phyloP scores from a whole-genome alignment of 1,140 invertebrate species.

The Brachionus sp. region DNA sequence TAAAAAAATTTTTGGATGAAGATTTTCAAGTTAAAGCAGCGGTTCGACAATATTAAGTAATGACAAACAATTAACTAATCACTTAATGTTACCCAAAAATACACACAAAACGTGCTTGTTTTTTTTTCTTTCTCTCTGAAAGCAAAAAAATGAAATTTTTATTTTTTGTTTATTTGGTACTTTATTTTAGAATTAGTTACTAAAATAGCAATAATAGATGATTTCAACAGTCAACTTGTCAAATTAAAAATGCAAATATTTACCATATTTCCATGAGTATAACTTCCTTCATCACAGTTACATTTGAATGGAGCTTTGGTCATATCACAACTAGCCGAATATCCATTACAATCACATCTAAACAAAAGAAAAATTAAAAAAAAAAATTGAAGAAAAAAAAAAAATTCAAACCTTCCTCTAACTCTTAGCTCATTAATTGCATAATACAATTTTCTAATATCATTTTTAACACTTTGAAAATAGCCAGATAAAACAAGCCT shows the following conservation, averaged over 20 bases:
- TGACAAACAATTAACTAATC: too few species aligned
- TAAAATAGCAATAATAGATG: too few species aligned
- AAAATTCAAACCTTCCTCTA: slow-evolving; percentile 71
- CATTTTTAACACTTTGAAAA: slow-evolving; percentile 4
- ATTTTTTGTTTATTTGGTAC: too few species aligned
- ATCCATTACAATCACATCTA: slow-evolving; percentile 58
- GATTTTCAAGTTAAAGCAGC: too few species aligned
- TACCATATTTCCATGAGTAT: slow-evolving; percentile 56
- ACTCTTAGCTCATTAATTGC: slow-evolving; percentile 98
- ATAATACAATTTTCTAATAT: slow-evolving; percentile 68
- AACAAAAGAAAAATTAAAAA: neutral
- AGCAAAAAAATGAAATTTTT: too few species aligned
- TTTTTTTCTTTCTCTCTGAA: too few species aligned
- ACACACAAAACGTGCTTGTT: too few species aligned
- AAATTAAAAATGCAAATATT: slow-evolving; percentile 5
- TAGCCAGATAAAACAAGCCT: neutral
- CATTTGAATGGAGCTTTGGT: slow-evolving; percentile 53
- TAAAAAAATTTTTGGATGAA: too few species aligned
- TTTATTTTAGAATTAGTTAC: too few species aligned
- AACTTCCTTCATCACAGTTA: slow-evolving; percentile 51
- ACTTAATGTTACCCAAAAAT: too few species aligned
- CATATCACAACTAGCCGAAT: slow-evolving; percentile 54
- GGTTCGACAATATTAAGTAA: too few species aligned
- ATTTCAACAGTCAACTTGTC: too few species aligned
- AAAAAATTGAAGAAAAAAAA: neutral